Evolutionary conservation across 2,888 invertebrate species (phyloP).

Genomic region (Acrobasis consociella): DNA sequence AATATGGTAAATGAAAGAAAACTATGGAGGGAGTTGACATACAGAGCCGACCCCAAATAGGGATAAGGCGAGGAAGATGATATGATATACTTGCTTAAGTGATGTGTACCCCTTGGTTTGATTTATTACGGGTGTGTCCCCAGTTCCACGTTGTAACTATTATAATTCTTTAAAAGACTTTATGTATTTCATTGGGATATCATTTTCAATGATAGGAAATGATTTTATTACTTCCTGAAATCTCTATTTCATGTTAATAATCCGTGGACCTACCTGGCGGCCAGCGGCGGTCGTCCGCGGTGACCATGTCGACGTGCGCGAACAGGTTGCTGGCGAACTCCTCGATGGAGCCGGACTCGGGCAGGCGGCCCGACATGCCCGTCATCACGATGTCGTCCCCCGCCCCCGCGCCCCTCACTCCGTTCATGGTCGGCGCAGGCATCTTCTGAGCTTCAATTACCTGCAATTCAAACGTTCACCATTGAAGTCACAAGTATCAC

Average conservation of each 20-base stretch:
- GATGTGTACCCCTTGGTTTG: no score
- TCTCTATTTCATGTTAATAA: constrained; percentile 13
- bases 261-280: constrained; percentile 86
- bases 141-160: no score
- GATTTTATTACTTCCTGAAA: no score
- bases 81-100: no score
- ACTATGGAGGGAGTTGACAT: no score
- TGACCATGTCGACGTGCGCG: constrained; percentile 95
- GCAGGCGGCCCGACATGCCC: constrained; percentile 94
- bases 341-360: constrained; percentile 94
- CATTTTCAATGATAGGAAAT: no score
- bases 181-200: no score
- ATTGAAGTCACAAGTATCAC: neutral
- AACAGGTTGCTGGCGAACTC: constrained; percentile 96
- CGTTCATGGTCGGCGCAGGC: constrained; percentile 69
- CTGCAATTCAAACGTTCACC: constrained; percentile 10
- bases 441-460: constrained; percentile 40
- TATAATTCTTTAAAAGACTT: no score
- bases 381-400: constrained; percentile 90
- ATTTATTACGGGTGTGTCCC: no score
- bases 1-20: no score
- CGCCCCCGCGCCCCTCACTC: constrained; percentile 40
- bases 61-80: no score
- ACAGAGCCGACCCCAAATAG: no score
- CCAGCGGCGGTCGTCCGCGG: constrained; percentile 96